Conservation (phyloP, 2,888 invertebrate species). For the Netelia fuscicornis region DNA sequence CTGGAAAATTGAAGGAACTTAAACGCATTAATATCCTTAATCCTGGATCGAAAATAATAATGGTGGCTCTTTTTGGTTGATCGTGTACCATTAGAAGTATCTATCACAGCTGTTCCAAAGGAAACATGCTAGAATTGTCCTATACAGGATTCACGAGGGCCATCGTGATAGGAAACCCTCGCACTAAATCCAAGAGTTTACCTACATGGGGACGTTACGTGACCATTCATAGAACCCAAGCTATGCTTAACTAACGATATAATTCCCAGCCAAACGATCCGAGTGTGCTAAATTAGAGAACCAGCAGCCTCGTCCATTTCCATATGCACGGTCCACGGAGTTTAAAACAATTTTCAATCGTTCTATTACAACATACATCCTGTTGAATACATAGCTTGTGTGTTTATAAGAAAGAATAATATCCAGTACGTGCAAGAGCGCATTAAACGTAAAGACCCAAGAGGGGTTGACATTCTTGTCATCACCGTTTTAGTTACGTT, state of each 20-base stretch:
- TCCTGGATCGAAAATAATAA: too few species aligned
- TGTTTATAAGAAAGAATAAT: constrained; percentile 14
- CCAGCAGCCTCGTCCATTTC: background rate
- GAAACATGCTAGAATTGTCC: background rate
- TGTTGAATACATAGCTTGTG: background rate
- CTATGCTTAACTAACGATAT: constrained; percentile 30
- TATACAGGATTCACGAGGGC: background rate
- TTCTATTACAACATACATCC: background rate
- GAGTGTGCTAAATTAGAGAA: constrained; percentile 36
- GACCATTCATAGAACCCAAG: constrained; percentile 18
- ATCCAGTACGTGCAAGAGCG: constrained; percentile 6
- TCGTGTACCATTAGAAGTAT: too few species aligned
- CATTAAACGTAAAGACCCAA: background rate
- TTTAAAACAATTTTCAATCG: constrained; percentile 21
- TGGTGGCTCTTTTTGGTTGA: too few species aligned
- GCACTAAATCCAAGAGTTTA: constrained; percentile 28
- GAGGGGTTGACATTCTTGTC: constrained; percentile 5
- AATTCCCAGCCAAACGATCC: constrained; percentile 10
- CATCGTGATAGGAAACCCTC: background rate
- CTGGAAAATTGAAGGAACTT: background rate
- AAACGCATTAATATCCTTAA: too few species aligned
- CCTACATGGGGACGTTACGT: constrained; percentile 42
- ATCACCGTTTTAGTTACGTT: background rate
- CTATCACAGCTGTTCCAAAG: background rate
- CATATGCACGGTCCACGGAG: background rate